Percentiles rank a stretch among this genome's conserved stretches.
Conservation (phyloP, 2,797 vertebrate species). For the Coracias cyanogaster region DNA sequence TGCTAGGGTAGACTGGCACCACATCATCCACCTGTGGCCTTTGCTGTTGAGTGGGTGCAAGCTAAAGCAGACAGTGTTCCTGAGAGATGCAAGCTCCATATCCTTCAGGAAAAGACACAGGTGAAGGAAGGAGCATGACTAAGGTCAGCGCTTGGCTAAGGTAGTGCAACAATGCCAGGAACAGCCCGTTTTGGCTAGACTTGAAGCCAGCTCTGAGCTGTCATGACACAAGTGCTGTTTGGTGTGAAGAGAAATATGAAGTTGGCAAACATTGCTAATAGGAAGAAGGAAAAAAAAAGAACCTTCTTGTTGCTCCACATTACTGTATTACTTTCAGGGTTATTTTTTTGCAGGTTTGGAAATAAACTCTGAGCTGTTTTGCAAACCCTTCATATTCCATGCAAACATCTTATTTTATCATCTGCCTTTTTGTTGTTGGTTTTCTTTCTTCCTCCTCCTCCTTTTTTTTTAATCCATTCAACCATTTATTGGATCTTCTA, state of each 20-base stretch:
- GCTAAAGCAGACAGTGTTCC: neutral
- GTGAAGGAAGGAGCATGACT: neutral
- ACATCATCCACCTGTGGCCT: neutral
- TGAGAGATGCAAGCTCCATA: neutral
- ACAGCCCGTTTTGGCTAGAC: neutral
- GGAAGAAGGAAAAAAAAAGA: neutral
- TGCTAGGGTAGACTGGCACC: neutral
- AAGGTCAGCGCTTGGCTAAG: neutral
- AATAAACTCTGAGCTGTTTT: slow-evolving; percentile 45
- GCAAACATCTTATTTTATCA: slow-evolving; percentile 64
- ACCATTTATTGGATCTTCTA: slow-evolving; percentile 69
- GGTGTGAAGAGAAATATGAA: neutral
- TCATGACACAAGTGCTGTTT: neutral
- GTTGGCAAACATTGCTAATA: slow-evolving; percentile 8
- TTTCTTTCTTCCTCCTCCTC: slow-evolving; percentile 40
- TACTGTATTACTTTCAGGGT: slow-evolving; percentile 47
- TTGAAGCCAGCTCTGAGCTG: neutral
- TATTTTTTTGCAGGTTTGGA: neutral
- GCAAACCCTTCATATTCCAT: slow-evolving; percentile 50
- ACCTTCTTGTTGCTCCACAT: neutral
- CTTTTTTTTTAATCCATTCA: slow-evolving; percentile 63
- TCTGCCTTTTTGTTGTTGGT: slow-evolving; percentile 57
- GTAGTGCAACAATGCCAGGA: neutral
- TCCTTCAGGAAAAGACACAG: neutral
- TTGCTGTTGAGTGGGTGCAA: fast-evolving